These are phyloP conservation scores for Diacarnus erythraeanus DNA, from an alignment of 37 sponge, comb jelly and placozoan species.

Conservation along the genomic window DNA sequence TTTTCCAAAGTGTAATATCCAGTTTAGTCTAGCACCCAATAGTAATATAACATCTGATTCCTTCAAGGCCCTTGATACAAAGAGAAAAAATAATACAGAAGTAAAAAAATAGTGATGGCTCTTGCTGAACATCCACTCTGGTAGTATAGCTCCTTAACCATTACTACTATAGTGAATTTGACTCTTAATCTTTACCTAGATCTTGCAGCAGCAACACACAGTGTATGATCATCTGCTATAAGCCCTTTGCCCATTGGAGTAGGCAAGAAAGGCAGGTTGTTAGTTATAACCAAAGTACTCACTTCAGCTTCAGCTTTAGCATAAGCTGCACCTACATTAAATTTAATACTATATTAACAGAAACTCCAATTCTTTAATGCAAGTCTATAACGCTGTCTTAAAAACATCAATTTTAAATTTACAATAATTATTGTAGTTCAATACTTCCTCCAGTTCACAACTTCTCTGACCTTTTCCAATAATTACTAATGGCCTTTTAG, in stretches of 20 bases:
- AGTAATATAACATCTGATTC: constrained; percentile 84
- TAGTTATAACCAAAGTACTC: constrained; percentile 25
- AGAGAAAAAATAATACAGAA: not conserved
- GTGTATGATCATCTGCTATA: constrained; percentile 71
- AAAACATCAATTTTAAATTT: too few relatives aligned
- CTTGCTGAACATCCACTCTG: too few relatives aligned
- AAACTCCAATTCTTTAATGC: too few relatives aligned
- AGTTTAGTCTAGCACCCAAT: constrained; percentile 91
- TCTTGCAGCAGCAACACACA: constrained; percentile 90
- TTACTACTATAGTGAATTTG: too few relatives aligned
- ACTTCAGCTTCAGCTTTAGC: constrained; percentile 67
- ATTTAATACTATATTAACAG: too few relatives aligned
- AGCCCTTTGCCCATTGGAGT: constrained; percentile 99
- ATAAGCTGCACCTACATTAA: constrained; percentile 72
- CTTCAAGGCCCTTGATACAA: constrained; percentile 17
- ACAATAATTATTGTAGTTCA: too few relatives aligned
- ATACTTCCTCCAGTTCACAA: too few relatives aligned
- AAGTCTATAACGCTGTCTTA: too few relatives aligned
- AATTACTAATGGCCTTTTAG: constrained; percentile 76
- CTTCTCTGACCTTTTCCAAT: constrained; percentile 74
- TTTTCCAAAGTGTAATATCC: constrained; percentile 93
- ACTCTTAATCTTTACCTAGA: too few relatives aligned
- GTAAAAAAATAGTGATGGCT: too few relatives aligned
- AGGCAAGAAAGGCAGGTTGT: constrained; percentile 85
- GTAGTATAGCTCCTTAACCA: too few relatives aligned